Percentiles rank a stretch among this genome's conserved stretches.
phyloP scores from a whole-genome alignment of 1,140 invertebrate genomes.

The Periplaneta americana region DNA sequence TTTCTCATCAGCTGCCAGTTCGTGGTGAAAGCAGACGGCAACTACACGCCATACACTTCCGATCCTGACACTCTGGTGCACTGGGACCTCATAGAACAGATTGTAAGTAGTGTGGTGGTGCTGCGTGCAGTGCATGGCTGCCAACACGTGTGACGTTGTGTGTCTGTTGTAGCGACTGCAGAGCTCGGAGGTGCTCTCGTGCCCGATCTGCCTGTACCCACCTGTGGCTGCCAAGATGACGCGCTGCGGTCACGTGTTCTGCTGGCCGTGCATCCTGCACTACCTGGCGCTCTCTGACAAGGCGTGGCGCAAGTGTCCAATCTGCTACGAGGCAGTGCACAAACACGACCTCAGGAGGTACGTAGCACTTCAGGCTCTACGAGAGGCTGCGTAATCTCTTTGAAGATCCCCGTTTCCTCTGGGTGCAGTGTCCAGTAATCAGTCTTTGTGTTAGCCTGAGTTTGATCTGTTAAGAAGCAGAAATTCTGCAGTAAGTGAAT shows the following conservation, averaged over 20 bases:
- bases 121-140: neutral
- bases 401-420: too few species aligned
- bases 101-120: constrained; percentile 52
- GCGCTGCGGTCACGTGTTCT: constrained; percentile 91
- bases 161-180: constrained; percentile 41
- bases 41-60: constrained; percentile 67
- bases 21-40: constrained; percentile 73
- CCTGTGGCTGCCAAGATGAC: constrained; percentile 87
- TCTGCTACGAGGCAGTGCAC: constrained; percentile 74
- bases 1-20: constrained; percentile 82
- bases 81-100: constrained; percentile 89
- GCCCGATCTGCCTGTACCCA: constrained; percentile 85
- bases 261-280: constrained; percentile 92
- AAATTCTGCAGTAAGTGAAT: too few species aligned
- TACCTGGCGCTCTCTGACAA: constrained; percentile 82
- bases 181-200: constrained; percentile 64
- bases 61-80: constrained; percentile 87
- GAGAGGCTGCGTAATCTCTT: too few species aligned
- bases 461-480: too few species aligned
- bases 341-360: constrained; percentile 79
- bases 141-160: neutral
- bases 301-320: constrained; percentile 73
- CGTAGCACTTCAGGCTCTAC: too few species aligned
- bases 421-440: too few species aligned
- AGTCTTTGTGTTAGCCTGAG: too few species aligned